Percentiles rank a stretch among this genome's conserved stretches.
Evolutionary conservation across 2,113 vertebrate species (phyloP).

Genomic region (Reinhardtius hippoglossoides): DNA sequence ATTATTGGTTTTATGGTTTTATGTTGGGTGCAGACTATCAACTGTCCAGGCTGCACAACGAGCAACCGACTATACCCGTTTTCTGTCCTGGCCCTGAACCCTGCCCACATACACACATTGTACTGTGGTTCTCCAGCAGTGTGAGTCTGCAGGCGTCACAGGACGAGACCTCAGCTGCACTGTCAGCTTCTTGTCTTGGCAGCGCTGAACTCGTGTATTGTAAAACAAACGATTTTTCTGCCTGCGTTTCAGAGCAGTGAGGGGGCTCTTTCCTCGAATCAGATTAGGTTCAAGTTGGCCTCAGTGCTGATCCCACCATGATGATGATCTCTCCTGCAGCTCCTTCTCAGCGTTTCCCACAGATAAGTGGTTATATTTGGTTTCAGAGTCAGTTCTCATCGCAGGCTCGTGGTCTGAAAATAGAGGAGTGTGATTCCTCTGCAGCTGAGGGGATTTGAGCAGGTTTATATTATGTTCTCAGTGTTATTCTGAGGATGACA

Average conservation of each 20-base stretch:
- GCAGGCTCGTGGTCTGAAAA: conserved; percentile 1
- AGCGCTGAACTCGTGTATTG: conserved; percentile 34
- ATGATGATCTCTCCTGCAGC: conserved; percentile 14
- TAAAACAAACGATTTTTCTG: conserved; percentile 39
- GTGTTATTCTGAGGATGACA: not conserved
- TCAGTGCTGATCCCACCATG: conserved; percentile 9
- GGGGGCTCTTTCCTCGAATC: conserved; percentile 9
- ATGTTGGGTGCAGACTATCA: not conserved
- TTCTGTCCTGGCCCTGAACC: not conserved
- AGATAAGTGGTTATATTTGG: conserved; percentile 40
- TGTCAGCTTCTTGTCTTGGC: conserved; percentile 61
- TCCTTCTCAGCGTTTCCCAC: conserved; percentile 4
- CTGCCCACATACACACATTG: conserved; percentile 1
- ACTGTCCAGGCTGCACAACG: not conserved
- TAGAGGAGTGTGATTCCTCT: not conserved
- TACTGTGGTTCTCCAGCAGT: conserved; percentile 40
- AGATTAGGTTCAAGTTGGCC: conserved; percentile 18
- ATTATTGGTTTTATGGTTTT: not conserved
- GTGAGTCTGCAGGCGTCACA: conserved; percentile 45
- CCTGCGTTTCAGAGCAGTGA: conserved; percentile 11
- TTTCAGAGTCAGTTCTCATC: conserved; percentile 23
- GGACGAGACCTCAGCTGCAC: conserved; percentile 51
- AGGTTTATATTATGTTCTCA: conserved; percentile 1
- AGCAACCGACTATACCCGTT: not conserved
- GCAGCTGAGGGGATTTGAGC: conserved; percentile 11